A percentile compares a stretch with the other conserved stretches of the same genome.
Conservation (phyloP, 2,888 invertebrate genomes). For the Leptopilina syphax region DNA sequence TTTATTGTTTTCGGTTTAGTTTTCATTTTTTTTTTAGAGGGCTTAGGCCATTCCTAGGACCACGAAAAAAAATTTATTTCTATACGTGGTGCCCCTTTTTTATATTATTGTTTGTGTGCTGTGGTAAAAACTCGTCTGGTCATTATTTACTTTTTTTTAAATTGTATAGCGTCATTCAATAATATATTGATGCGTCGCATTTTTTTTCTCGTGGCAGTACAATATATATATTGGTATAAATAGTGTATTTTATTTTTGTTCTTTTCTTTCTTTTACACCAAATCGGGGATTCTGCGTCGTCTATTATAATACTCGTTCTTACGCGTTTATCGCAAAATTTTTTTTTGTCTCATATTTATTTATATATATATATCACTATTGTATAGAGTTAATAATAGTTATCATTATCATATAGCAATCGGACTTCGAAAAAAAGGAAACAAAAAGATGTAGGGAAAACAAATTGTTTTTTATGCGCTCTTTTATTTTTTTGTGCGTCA, state of each 20-base stretch:
- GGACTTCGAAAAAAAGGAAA: background rate
- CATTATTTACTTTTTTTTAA: slow-evolving; percentile 13
- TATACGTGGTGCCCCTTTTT: slow-evolving; percentile 23
- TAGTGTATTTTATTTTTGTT: background rate
- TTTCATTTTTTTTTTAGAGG: slow-evolving; percentile 1
- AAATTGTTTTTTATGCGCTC: background rate
- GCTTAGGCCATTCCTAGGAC: slow-evolving; percentile 36
- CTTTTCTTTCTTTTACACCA: background rate
- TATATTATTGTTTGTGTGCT: background rate
- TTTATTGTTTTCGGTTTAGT: background rate
- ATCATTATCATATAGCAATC: background rate
- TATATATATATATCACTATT: background rate
- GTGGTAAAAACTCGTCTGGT: slow-evolving; percentile 31
- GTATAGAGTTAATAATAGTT: background rate
- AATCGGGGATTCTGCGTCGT: slow-evolving; percentile 38
- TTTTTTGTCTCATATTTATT: background rate
- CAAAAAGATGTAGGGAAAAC: no score
- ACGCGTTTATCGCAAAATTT: background rate
- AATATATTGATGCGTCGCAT: slow-evolving; percentile 22
- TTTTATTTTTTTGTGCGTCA: no score
- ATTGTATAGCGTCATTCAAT: slow-evolving; percentile 1
- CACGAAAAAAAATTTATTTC: slow-evolving; percentile 6
- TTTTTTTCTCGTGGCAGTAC: slow-evolving; percentile 55
- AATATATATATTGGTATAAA: slow-evolving; percentile 46
- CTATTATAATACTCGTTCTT: background rate